A percentile compares a stretch with the other conserved stretches of the same genome.
phyloP scores from a whole-genome alignment of 2,113 vertebrate species.

The Bambusicola thoracicus region DNA sequence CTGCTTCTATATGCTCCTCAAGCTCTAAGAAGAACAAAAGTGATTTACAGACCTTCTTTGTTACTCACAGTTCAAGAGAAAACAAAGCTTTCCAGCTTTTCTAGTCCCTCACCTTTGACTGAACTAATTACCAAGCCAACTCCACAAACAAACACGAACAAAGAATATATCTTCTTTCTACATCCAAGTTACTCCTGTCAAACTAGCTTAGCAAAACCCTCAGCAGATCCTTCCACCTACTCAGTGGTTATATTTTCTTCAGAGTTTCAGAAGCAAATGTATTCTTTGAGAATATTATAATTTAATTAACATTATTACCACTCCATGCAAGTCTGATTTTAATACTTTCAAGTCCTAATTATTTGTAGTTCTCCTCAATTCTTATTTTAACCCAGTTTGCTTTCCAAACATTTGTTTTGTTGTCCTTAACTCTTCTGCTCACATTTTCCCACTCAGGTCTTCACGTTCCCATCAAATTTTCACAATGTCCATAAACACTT shows the following conservation, averaged over 20 bases:
- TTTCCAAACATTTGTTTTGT: neutral
- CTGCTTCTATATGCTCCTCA: neutral
- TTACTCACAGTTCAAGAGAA: neutral
- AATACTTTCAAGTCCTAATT: neutral
- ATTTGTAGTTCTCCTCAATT: neutral
- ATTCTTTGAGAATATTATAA: neutral
- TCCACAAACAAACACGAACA: neutral
- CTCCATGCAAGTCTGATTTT: neutral
- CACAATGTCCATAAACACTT: neutral
- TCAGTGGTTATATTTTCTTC: neutral
- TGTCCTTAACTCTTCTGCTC: neutral
- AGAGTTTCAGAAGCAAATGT: neutral
- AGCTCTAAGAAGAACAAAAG: neutral
- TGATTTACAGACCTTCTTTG: neutral
- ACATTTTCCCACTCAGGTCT: neutral
- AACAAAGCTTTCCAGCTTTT: neutral
- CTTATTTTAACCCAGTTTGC: neutral
- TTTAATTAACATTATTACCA: neutral
- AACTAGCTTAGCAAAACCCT: neutral
- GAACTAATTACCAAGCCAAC: neutral
- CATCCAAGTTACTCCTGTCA: neutral
- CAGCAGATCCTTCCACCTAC: constrained; percentile 19
- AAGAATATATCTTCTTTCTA: neutral
- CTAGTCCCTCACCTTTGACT: neutral
- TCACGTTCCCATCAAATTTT: neutral